phyloP scores from a whole-genome alignment of 2,113 vertebrate genomes.

The Hystrix cristata region DNA sequence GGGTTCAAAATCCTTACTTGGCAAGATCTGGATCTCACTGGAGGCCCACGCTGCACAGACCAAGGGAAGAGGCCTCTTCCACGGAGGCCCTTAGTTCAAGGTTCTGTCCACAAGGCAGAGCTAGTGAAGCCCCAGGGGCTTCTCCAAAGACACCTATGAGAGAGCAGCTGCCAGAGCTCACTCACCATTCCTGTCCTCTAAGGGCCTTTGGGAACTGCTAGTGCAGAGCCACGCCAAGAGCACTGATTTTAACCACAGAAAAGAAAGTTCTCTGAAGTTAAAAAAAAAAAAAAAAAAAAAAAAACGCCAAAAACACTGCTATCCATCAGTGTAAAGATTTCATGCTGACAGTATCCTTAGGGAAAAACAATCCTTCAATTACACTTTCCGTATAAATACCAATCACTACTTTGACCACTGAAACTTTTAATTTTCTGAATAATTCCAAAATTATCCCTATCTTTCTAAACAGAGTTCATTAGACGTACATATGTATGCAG shows the following conservation, averaged over 20 bases:
- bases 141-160: background rate
- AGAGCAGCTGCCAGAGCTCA: background rate
- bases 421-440: background rate
- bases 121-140: background rate
- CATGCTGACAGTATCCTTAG: background rate
- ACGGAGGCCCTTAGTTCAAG: background rate
- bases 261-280: slow-evolving; percentile 19
- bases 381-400: background rate
- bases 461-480: background rate
- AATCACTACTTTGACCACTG: background rate
- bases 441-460: background rate
- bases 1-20: background rate
- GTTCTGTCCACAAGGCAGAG: background rate
- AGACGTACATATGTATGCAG: background rate
- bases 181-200: background rate
- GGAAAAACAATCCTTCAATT: background rate
- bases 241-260: background rate
- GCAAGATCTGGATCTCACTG: background rate
- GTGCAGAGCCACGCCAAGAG: background rate
- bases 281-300: background rate
- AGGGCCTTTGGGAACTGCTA: background rate
- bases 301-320: background rate
- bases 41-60: background rate
- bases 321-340: background rate
- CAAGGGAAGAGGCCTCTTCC: background rate